Evolutionary conservation across 2,113 vertebrate species (phyloP).

Genomic region (Setophaga kirtlandii): DNA sequence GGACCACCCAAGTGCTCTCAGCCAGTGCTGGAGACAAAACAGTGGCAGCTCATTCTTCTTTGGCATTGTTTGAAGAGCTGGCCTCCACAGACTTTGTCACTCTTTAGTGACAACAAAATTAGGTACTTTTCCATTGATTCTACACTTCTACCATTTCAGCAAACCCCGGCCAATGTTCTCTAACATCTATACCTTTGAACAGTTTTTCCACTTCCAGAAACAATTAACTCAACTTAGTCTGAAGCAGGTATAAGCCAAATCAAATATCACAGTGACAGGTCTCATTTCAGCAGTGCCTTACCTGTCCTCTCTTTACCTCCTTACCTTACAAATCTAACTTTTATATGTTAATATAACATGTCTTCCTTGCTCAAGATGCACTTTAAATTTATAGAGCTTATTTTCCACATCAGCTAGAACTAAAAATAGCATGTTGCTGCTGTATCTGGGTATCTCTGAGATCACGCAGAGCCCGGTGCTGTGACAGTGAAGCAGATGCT

Average conservation of each 20-base stretch:
- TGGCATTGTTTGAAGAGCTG: background rate
- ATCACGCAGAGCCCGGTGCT: background rate
- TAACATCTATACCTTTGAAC: background rate
- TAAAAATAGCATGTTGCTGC: background rate
- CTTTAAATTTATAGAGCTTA: background rate
- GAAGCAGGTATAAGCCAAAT: background rate
- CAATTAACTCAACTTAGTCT: background rate
- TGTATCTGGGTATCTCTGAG: background rate
- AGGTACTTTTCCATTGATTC: background rate
- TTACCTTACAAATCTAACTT: background rate
- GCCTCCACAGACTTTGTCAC: background rate
- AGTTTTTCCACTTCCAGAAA: background rate
- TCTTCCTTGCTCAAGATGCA: background rate
- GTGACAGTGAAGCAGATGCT: background rate
- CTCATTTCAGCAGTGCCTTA: background rate
- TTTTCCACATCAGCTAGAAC: background rate
- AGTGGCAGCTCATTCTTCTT: background rate
- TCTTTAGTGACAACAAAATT: background rate
- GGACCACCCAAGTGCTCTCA: background rate
- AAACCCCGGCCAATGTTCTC: background rate
- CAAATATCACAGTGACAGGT: background rate
- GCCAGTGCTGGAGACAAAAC: background rate
- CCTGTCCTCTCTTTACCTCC: background rate
- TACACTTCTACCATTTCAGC: background rate
- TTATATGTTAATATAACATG: background rate